phyloP scores from a whole-genome alignment of 1,140 invertebrate genomes.

The Zaprionus kolodkinae region DNA sequence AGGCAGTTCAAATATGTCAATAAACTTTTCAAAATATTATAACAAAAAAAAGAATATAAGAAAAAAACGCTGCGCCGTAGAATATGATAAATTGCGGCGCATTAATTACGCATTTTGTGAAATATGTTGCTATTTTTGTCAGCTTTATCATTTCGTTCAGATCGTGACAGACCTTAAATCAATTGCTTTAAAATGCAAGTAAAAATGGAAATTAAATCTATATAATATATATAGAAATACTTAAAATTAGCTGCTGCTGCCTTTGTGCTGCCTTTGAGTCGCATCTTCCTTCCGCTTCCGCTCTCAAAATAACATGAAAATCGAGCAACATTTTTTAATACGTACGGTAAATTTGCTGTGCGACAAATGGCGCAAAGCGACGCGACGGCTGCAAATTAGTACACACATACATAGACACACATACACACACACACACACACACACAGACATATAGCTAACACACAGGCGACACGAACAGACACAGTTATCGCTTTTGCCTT shows the following conservation, averaged over 20 bases:
- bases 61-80: not conserved
- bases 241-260: not conserved
- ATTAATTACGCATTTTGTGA: conserved; percentile 3
- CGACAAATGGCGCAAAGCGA: conserved; percentile 39
- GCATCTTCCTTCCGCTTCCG: conserved; percentile 16
- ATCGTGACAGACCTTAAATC: not conserved
- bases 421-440: conserved; percentile 5
- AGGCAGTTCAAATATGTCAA: conserved; percentile 10
- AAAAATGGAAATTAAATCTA: not conserved
- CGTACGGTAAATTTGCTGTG: conserved; percentile 26
- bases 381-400: conserved; percentile 46
- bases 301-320: conserved; percentile 16
- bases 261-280: conserved; percentile 13
- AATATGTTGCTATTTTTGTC: conserved; percentile 4
- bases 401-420: conserved; percentile 8
- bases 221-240: not conserved
- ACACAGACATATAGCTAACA: not conserved
- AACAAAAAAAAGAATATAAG: not conserved
- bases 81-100: conserved; percentile 7
- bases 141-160: not conserved
- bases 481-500: conserved; percentile 25
- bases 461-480: conserved; percentile 8
- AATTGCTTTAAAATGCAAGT: not conserved
- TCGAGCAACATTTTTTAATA: conserved; percentile 27
- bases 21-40: conserved; percentile 12